These are phyloP conservation scores for Phoenoteleia sp. DNA, from an alignment of 2,888 invertebrate species.

Conservation along the genomic window DNA sequence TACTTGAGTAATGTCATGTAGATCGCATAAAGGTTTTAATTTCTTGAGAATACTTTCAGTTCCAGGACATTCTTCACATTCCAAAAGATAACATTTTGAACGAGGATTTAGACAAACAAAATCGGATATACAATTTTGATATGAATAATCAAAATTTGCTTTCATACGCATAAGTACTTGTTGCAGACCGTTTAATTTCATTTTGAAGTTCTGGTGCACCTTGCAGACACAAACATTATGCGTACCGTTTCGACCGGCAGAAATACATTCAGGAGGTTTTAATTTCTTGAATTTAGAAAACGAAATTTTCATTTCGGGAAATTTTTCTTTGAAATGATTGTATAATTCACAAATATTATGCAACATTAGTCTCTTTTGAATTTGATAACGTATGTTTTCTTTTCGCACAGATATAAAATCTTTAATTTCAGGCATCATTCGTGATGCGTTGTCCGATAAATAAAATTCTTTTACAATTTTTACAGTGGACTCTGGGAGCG, in stretches of 20 bases:
- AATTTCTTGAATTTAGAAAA: slow-evolving; percentile 44
- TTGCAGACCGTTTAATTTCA: slow-evolving; percentile 23
- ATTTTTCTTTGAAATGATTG: background rate
- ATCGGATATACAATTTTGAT: background rate
- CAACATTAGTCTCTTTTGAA: slow-evolving; percentile 38
- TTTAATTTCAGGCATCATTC: slow-evolving; percentile 33
- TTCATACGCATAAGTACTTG: background rate
- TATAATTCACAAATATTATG: slow-evolving; percentile 16
- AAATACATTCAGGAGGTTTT: slow-evolving; percentile 36
- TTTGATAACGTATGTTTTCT: slow-evolving; percentile 2
- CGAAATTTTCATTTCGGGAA: slow-evolving; percentile 37
- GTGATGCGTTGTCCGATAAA: slow-evolving; percentile 24
- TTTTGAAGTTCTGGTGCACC: background rate
- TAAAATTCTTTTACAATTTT: slow-evolving; percentile 15
- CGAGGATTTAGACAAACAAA: background rate
- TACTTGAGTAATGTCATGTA: background rate
- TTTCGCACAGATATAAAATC: slow-evolving; percentile 24
- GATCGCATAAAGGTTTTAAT: background rate
- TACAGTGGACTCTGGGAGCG: background rate
- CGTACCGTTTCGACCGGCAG: slow-evolving; percentile 34
- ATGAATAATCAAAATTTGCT: background rate
- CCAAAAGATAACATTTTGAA: slow-evolving; percentile 7
- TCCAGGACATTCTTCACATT: slow-evolving; percentile 1
- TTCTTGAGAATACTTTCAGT: background rate
- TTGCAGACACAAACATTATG: slow-evolving; percentile 39